Percentiles rank a stretch among this genome's conserved stretches.
Evolutionary conservation across 1,140 invertebrate genomes (phyloP).

Genomic region (Drosophila truncata): DNA sequence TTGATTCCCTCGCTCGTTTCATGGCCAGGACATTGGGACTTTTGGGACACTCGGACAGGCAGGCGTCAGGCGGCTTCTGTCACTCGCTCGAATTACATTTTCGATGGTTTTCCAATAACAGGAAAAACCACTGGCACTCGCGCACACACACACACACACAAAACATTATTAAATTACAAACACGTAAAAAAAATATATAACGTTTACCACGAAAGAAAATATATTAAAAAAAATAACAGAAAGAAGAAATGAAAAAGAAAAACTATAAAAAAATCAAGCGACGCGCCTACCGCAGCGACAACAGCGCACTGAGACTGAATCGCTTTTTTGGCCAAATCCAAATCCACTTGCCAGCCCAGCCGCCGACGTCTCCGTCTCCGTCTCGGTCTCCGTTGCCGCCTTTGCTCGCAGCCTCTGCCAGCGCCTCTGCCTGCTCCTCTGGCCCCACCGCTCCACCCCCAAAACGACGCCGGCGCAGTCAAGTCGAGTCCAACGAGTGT

Average conservation of each 20-base stretch:
- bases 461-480: constrained; percentile 24
- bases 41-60: constrained; percentile 22
- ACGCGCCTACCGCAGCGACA: constrained; percentile 75
- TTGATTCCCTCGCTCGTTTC: constrained; percentile 37
- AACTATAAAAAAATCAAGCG: constrained; percentile 25
- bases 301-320: constrained; percentile 72
- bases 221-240: constrained; percentile 1
- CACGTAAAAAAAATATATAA: constrained; percentile 1
- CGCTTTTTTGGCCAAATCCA: constrained; percentile 60
- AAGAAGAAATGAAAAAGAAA: constrained; percentile 13
- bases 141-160: constrained; percentile 9
- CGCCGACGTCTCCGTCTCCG: constrained; percentile 25
- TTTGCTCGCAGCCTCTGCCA: constrained; percentile 17
- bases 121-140: constrained; percentile 44
- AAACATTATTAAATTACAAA: constrained; percentile 29
- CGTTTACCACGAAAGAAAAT: neutral
- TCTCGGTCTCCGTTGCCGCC: constrained; percentile 5
- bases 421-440: constrained; percentile 11
- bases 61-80: constrained; percentile 11
- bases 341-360: constrained; percentile 28
- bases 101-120: constrained; percentile 50
- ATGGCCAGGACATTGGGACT: constrained; percentile 45
- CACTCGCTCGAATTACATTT: constrained; percentile 15
- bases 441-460: neutral
- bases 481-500: neutral